Conservation (phyloP, 2,888 invertebrate genomes). For the Sisyra terminalis region DNA sequence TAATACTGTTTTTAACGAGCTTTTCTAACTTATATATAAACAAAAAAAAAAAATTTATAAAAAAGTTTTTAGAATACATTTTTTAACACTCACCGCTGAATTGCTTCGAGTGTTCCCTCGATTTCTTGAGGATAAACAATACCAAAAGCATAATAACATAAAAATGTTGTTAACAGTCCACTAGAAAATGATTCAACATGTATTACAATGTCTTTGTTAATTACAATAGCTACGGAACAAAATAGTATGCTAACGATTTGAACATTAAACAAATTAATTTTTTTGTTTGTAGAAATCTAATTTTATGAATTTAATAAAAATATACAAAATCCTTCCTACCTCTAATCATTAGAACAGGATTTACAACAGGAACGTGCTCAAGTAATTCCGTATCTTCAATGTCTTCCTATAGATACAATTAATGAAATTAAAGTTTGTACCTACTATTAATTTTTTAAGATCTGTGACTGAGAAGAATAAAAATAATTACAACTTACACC, state of each 20-base stretch:
- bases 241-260: background rate
- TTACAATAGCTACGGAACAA: background rate
- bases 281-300: background rate
- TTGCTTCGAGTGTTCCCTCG: background rate
- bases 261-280: background rate
- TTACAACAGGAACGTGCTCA: slow-evolving; percentile 1
- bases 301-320: slow-evolving; percentile 2
- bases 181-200: background rate
- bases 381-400: background rate
- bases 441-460: too few species aligned
- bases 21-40: too few species aligned
- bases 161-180: background rate
- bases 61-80: background rate
- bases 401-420: slow-evolving; percentile 1
- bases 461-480: too few species aligned
- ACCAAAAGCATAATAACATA: slow-evolving; percentile 2
- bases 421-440: slow-evolving; percentile 2
- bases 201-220: background rate
- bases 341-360: slow-evolving; percentile 3
- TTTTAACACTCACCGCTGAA: slow-evolving; percentile 1
- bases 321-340: slow-evolving; percentile 1
- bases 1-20: too few species aligned
- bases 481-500: slow-evolving; percentile 2
- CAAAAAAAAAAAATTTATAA: too few species aligned
- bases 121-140: slow-evolving; percentile 4